Evolutionary conservation across 2,888 invertebrate genomes (phyloP).

Genomic region (Polia nebulosa): DNA sequence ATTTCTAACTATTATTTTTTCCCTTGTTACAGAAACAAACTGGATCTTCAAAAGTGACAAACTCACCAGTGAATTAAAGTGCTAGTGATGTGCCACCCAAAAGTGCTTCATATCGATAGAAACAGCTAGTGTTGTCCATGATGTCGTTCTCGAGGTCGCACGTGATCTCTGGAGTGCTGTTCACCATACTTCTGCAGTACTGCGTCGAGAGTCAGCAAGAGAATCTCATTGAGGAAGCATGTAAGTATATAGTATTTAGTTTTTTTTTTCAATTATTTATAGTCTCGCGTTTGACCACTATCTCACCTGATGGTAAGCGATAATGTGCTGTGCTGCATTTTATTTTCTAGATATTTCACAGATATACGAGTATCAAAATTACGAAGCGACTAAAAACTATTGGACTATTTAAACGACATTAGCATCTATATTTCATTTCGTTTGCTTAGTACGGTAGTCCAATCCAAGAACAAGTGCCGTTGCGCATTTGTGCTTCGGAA

Average conservation of each 20-base stretch:
- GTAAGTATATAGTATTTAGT: constrained; percentile 71
- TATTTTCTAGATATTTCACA: no score
- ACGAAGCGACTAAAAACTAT: no score
- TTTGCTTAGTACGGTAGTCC: no score
- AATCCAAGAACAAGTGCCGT: no score
- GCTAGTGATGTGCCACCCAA: constrained; percentile 73
- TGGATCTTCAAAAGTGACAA: constrained; percentile 25
- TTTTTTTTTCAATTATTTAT: not conserved
- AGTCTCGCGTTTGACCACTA: no score
- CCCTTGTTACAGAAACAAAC: constrained; percentile 66
- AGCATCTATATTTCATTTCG: no score
- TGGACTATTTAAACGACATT: no score
- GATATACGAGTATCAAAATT: no score
- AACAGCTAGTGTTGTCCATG: constrained; percentile 68
- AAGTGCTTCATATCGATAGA: constrained; percentile 69
- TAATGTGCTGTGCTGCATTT: no score
- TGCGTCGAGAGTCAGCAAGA: constrained; percentile 83
- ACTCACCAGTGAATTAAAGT: constrained; percentile 54
- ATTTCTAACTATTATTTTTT: no score
- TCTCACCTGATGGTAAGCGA: no score
- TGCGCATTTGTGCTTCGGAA: no score
- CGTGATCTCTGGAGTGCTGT: constrained; percentile 75
- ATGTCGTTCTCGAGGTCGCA: constrained; percentile 76
- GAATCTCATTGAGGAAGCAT: constrained; percentile 86
- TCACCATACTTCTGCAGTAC: constrained; percentile 79